Evolutionary conservation across 2,888 invertebrate genomes (phyloP).

Genomic region (Stenoptilia bipunctidactyla): DNA sequence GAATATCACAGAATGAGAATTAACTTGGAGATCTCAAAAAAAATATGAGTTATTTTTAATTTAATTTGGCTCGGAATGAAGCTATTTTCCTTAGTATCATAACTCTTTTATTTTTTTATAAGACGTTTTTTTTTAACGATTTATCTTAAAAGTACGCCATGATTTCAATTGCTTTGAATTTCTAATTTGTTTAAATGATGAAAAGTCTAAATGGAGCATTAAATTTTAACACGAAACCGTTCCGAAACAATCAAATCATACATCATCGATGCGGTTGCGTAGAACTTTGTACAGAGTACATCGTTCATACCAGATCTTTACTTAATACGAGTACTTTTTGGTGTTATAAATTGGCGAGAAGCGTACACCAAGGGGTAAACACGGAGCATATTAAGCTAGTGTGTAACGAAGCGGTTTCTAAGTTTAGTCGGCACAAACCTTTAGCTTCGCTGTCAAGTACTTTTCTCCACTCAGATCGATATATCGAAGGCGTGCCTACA

Average conservation of each 20-base stretch:
- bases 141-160: too few relatives aligned
- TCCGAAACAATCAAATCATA: conserved; percentile 64
- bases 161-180: too few relatives aligned
- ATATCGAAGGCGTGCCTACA: conserved; percentile 51
- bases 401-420: conserved; percentile 35
- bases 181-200: too few relatives aligned
- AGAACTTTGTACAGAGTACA: conserved; percentile 31
- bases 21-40: too few relatives aligned
- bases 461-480: conserved; percentile 44
- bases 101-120: too few relatives aligned
- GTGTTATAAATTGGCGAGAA: not conserved
- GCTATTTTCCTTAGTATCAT: too few relatives aligned
- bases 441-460: conserved; percentile 41
- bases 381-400: not conserved
- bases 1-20: too few relatives aligned
- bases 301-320: conserved; percentile 24
- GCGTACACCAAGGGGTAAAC: not conserved
- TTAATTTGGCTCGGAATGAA: too few relatives aligned
- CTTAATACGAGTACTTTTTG: too few relatives aligned
- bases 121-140: too few relatives aligned
- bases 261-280: conserved; percentile 49
- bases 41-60: too few relatives aligned
- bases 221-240: conserved; percentile 6
- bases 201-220: too few relatives aligned
- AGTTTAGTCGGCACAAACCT: conserved; percentile 50